Evolutionary conservation across 1,140 invertebrate genomes (phyloP).

Genomic region (Nebria ingens): DNA sequence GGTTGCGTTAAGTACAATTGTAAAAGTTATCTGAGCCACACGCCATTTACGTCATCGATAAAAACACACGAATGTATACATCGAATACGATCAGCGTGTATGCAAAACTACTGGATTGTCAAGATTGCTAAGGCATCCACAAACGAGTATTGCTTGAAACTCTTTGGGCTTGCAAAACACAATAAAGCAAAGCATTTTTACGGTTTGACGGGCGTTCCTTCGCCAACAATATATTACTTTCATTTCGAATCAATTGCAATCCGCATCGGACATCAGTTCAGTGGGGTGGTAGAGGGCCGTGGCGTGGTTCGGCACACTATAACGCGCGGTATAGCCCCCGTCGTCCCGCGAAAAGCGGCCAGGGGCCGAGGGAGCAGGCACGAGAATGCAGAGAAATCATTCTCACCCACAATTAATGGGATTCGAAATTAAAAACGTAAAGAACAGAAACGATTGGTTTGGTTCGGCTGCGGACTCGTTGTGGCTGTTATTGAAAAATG

Average conservation of each 20-base stretch:
- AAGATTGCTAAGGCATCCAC: too few species aligned
- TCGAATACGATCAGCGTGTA: too few species aligned
- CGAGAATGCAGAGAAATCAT: constrained; percentile 18
- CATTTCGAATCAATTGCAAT: constrained; percentile 33
- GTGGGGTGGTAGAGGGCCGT: background rate
- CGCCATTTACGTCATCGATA: too few species aligned
- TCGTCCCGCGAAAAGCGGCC: background rate
- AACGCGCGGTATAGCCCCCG: constrained; percentile 13
- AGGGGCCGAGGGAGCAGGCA: background rate
- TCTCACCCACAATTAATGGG: constrained; percentile 32
- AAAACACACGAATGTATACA: too few species aligned
- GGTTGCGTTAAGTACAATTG: too few species aligned
- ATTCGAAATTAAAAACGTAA: constrained; percentile 33
- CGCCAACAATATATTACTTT: constrained; percentile 33
- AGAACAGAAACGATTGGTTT: constrained; percentile 20
- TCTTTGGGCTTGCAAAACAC: constrained; percentile 2
- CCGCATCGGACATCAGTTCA: constrained; percentile 18
- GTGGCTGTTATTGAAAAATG: constrained; percentile 12
- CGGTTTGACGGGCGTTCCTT: constrained; percentile 26
- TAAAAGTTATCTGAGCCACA: too few species aligned
- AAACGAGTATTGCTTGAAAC: constrained; percentile 1
- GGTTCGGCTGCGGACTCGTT: constrained; percentile 15
- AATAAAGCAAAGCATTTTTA: constrained; percentile 29
- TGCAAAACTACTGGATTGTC: too few species aligned
- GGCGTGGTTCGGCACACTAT: constrained; percentile 20